A percentile compares a stretch with the other conserved stretches of the same genome.
phyloP scores from a whole-genome alignment of 2,797 vertebrate species.

The Oceanodroma leucorhoa region DNA sequence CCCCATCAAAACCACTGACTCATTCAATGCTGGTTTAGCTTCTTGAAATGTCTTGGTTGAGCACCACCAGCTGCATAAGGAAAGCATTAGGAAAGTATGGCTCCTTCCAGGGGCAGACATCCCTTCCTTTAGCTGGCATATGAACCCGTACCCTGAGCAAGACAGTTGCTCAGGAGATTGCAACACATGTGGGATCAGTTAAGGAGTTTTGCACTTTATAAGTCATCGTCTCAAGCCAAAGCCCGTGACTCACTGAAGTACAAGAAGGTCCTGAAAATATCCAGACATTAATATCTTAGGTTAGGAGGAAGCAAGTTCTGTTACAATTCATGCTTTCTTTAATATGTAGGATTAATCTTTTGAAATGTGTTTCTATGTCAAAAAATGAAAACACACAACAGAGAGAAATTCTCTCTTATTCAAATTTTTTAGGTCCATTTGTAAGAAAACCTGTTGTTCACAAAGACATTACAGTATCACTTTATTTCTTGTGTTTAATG shows the following conservation, averaged over 20 bases:
- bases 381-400: background rate
- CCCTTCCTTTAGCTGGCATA: background rate
- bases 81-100: background rate
- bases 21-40: background rate
- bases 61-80: background rate
- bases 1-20: too few relatives aligned
- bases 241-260: background rate
- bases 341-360: background rate
- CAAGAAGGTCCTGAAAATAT: background rate
- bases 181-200: too few relatives aligned
- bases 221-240: background rate
- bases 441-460: background rate
- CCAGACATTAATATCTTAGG: accelerated
- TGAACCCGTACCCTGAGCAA: background rate
- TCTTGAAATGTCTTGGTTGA: accelerated
- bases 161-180: background rate
- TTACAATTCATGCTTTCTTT: background rate
- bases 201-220: background rate
- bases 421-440: background rate
- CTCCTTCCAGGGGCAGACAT: background rate
- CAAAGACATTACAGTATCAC: background rate
- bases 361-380: background rate
- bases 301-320: background rate
- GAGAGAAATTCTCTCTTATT: background rate
- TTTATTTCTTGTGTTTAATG: background rate